A percentile compares a stretch with the other conserved stretches of the same genome.
These are phyloP conservation scores for Drosophila pandora DNA, from an alignment of 1,140 invertebrate species.

Conservation along the genomic window DNA sequence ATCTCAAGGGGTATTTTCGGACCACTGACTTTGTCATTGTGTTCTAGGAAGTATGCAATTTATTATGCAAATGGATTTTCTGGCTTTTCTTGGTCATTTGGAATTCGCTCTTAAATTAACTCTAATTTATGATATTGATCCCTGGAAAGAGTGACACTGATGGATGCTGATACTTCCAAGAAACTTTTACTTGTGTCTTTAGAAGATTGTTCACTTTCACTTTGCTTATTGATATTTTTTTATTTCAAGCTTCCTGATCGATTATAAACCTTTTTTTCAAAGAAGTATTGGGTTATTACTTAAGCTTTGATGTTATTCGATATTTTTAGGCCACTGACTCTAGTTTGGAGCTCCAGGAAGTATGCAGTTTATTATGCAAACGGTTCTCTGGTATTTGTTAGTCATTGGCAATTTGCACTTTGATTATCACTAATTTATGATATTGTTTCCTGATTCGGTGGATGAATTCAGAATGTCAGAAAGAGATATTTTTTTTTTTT, in stretches of 20 bases:
- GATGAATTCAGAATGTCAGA: slow-evolving; percentile 20
- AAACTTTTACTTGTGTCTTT: background rate
- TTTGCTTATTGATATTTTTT: background rate
- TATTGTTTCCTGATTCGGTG: slow-evolving; percentile 3
- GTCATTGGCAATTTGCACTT: slow-evolving; percentile 4
- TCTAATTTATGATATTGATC: slow-evolving; percentile 67
- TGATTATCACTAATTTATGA: slow-evolving; percentile 4
- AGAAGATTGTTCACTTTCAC: background rate
- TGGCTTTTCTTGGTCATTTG: slow-evolving; percentile 16
- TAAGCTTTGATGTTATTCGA: background rate
- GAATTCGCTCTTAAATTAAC: slow-evolving; percentile 62
- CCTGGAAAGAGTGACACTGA: slow-evolving; percentile 48
- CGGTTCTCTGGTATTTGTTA: slow-evolving; percentile 2
- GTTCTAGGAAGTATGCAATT: slow-evolving; percentile 76
- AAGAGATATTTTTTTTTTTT: slow-evolving; percentile 33
- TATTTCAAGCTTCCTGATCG: too few species aligned
- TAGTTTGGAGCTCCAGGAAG: background rate
- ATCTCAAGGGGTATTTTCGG: slow-evolving; percentile 50
- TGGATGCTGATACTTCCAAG: background rate
- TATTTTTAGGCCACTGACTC: background rate
- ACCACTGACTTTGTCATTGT: slow-evolving; percentile 49
- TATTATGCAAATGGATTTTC: slow-evolving; percentile 62
- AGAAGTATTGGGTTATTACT: background rate
- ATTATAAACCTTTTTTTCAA: too few species aligned
- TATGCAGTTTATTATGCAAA: slow-evolving; percentile 4